These are phyloP conservation scores for Drosophila nebulosa DNA, from an alignment of 1,140 invertebrate species.

Conservation along the genomic window DNA sequence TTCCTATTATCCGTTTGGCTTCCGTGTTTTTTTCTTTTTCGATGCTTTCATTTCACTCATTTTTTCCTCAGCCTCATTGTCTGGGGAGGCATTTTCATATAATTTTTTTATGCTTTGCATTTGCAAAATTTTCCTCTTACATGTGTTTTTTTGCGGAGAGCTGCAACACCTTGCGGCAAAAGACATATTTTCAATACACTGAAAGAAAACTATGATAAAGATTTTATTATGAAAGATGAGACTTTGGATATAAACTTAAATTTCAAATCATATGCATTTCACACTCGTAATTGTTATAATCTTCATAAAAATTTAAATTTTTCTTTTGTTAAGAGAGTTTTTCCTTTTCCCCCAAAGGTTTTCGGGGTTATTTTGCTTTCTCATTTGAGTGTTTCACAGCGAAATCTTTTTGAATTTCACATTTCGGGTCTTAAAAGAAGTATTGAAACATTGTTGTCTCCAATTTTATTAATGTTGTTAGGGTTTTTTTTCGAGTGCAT, in stretches of 20 bases:
- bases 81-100: slow-evolving; percentile 18
- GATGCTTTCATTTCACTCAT: slow-evolving; percentile 22
- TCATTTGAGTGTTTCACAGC: no score
- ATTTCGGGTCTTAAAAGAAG: no score
- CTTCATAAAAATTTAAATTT: no score
- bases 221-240: no score
- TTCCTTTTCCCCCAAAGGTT: no score
- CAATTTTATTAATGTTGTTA: background rate
- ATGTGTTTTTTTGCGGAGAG: slow-evolving; percentile 22
- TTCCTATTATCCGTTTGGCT: slow-evolving; percentile 21
- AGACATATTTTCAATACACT: background rate
- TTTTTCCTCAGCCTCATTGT: slow-evolving; percentile 52
- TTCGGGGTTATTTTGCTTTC: no score
- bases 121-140: slow-evolving; percentile 4
- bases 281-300: no score
- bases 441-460: no score
- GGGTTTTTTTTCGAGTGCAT: slow-evolving; percentile 29
- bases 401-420: no score
- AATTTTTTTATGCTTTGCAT: slow-evolving; percentile 29
- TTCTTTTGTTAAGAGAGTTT: no score
- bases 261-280: background rate
- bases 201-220: background rate
- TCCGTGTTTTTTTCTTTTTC: slow-evolving; percentile 44
- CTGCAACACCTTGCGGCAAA: slow-evolving; percentile 16
- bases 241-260: no score